phyloP scores from a whole-genome alignment of 2,888 invertebrate species.

The Caenorhabditis macrosperma region DNA sequence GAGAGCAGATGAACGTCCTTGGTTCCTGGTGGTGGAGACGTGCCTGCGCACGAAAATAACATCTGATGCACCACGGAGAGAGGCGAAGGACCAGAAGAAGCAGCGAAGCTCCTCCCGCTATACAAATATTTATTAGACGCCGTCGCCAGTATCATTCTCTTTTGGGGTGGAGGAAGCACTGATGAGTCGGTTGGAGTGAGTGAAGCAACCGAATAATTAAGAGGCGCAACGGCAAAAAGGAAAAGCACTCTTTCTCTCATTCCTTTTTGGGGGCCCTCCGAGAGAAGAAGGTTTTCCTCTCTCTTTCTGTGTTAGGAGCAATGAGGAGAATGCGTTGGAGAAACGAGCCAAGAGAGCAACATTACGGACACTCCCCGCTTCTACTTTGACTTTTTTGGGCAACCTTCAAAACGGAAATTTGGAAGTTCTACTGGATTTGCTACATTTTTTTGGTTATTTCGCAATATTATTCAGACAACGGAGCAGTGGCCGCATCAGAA shows the following conservation, averaged over 20 bases:
- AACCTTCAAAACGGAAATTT: conserved; percentile 9
- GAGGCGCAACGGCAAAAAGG: conserved; percentile 48
- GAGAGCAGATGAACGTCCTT: conserved; percentile 35
- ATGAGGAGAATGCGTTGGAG: conserved; percentile 28
- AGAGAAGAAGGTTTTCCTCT: conserved; percentile 30
- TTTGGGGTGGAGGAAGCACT: conserved; percentile 25
- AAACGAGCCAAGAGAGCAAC: conserved; percentile 46
- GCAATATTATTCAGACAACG: conserved; percentile 10
- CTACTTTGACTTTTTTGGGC: conserved; percentile 15
- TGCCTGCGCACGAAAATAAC: conserved; percentile 44
- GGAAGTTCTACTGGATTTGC: neutral
- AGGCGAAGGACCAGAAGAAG: neutral
- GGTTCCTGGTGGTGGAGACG: conserved; percentile 28
- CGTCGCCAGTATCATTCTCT: conserved; percentile 31
- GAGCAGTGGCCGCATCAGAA: conserved; percentile 27
- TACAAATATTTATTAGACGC: conserved; percentile 49
- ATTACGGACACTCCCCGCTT: conserved; percentile 45
- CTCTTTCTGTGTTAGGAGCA: conserved; percentile 19
- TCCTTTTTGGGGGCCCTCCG: conserved; percentile 12
- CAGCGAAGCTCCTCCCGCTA: conserved; percentile 10
- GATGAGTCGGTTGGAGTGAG: conserved; percentile 45
- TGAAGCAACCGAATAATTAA: conserved; percentile 58
- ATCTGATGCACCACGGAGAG: conserved; percentile 39
- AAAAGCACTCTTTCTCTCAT: conserved; percentile 35
- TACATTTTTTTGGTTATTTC: conserved; percentile 23